Evolutionary conservation across 2,113 vertebrate species (phyloP).

Genomic region (Rhinoptilus africanus): DNA sequence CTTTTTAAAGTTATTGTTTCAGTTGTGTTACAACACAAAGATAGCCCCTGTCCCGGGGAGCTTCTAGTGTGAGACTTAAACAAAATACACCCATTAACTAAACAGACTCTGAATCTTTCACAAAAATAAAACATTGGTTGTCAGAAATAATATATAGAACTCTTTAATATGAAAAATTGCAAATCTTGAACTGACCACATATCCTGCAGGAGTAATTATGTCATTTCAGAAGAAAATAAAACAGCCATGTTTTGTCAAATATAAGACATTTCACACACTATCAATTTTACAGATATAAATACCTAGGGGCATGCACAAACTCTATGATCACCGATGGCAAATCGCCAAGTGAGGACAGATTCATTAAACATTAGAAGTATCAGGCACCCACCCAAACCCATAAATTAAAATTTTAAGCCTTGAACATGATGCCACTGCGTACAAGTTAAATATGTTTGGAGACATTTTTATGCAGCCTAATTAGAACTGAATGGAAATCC

Average conservation of each 20-base stretch:
- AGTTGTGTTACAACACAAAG: constrained; percentile 23
- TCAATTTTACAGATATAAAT: constrained; percentile 62
- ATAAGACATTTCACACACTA: constrained; percentile 54
- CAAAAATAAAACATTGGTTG: constrained; percentile 30
- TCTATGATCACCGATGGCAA: constrained; percentile 28
- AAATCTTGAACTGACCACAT: constrained; percentile 51
- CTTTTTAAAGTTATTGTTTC: constrained; percentile 28
- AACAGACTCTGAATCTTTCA: constrained; percentile 22
- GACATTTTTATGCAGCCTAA: constrained; percentile 48
- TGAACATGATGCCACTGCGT: neutral
- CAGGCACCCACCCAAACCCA: constrained; percentile 38
- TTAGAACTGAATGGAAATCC: constrained; percentile 48
- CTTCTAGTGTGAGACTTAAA: constrained; percentile 21
- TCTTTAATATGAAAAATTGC: constrained; percentile 39
- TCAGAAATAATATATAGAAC: constrained; percentile 40
- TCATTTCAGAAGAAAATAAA: constrained; percentile 56
- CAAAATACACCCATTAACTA: constrained; percentile 15
- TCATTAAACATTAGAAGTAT: constrained; percentile 49
- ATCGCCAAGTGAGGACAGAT: constrained; percentile 53
- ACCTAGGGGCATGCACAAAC: constrained; percentile 40
- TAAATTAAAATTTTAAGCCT: constrained; percentile 51
- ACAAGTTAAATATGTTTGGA: constrained; percentile 33
- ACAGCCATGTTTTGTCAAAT: constrained; percentile 57
- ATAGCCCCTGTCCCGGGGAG: neutral
- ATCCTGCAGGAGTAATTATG: constrained; percentile 57